A percentile compares a stretch with the other conserved stretches of the same genome.
Conservation (phyloP, 2,797 vertebrate species). For the Nyctibius grandis region DNA sequence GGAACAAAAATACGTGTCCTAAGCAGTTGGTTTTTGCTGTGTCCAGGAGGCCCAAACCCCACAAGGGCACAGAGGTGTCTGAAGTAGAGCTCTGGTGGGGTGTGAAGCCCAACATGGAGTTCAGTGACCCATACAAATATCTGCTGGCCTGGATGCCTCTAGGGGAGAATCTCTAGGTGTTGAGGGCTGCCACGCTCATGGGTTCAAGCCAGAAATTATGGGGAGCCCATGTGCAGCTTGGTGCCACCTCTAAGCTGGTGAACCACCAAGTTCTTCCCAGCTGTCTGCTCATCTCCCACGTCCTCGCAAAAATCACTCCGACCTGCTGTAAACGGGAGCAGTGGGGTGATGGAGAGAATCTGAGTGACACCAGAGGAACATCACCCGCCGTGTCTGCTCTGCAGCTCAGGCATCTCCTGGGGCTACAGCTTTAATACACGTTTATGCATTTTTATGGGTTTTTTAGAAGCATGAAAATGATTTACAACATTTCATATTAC, state of each 20-base stretch:
- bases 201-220: neutral
- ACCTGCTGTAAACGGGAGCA: neutral
- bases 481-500: slow-evolving; percentile 25
- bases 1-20: fast-evolving
- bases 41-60: neutral
- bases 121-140: neutral
- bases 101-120: neutral
- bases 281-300: neutral
- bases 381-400: neutral
- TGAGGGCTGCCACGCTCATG: neutral
- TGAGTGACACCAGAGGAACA: fast-evolving
- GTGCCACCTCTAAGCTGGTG: neutral
- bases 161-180: neutral
- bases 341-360: neutral
- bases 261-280: neutral
- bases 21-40: neutral
- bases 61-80: neutral
- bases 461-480: neutral
- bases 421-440: neutral
- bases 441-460: neutral
- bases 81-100: neutral
- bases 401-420: neutral
- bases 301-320: neutral
- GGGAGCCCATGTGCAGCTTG: neutral
- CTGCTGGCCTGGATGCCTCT: neutral